Base-by-base conservation (phyloP, 2,888 invertebrate genomes). In the Leuctra nigra region DNA sequence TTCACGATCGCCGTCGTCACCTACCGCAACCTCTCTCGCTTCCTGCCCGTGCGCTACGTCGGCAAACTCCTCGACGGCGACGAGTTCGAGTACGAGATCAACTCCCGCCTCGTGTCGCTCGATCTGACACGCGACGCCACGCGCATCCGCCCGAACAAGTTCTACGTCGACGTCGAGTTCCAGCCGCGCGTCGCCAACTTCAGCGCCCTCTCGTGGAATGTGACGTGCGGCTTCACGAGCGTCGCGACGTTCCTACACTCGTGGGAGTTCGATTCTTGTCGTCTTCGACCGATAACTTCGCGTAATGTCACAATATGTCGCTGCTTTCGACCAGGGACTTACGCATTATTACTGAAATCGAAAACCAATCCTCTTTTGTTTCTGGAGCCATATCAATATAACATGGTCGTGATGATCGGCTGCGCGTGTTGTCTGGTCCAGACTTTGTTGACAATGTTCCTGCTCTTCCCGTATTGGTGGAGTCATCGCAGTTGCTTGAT, bases 21-120 rank as follows among this genome's bases (percentile, higher is more conserved):
- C 61, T 87, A 84, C 67, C 79, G 78, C 64, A 82, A 83, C 64
- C 69, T 86, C 57, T 78, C 80, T 6, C 72, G 76, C 3, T 81
- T 82, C 63, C 71, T 85, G 59, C 84, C 85, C 0, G 77, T 76
- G 0, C 70, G 83, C 55, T 78, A 80, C 53, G 75, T 80, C 54
- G 77, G 80, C 60, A 78, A 83, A 66, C 75, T 78, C 61, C 85
- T 84, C 68, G 80, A 79, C 64, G 83, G 82, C 0, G 77, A 77
- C n/a, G 83, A 84, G 67, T 72, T 82, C 65, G 82, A 84, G 68
- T 84, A 82, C 70, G 77, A 77, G 64, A 73, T 84, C 54, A 77
- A 82, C 56, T 85, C 86, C 1, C 78, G 79, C 59, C 75, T 79
- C 7, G 70, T 76, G 7, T 70, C 71, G 14, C 70, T 77, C 11